phyloP scores from a whole-genome alignment of 2,797 vertebrate genomes.

The Thaleichthys pacificus region DNA sequence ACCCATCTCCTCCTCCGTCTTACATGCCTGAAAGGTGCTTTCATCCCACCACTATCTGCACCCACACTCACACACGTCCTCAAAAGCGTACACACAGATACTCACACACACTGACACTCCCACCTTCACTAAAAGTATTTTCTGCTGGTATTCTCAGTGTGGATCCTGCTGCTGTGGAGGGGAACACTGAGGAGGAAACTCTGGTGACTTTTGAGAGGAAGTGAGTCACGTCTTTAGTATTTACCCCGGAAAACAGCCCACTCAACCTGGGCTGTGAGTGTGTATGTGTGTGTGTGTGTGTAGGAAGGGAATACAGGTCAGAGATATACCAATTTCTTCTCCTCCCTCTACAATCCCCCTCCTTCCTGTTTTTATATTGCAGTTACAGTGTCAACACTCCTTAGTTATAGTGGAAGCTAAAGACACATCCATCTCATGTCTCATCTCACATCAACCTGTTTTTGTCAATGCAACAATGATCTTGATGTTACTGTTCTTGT shows the following conservation, averaged over 20 bases:
- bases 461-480: slow-evolving; percentile 1
- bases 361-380: too few relatives aligned
- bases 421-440: too few relatives aligned
- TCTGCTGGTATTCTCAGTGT: slow-evolving; percentile 59
- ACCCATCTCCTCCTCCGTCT: background rate
- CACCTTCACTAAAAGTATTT: slow-evolving; percentile 37
- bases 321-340: too few relatives aligned
- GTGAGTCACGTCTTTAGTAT: slow-evolving; percentile 65
- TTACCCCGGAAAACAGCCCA: background rate
- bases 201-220: slow-evolving; percentile 70
- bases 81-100: slow-evolving; percentile 9
- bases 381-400: too few relatives aligned
- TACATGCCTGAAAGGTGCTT: slow-evolving; percentile 59
- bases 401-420: too few relatives aligned
- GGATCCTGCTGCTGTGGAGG: slow-evolving; percentile 56
- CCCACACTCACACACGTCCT: slow-evolving; percentile 5
- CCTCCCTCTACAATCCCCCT: too few relatives aligned
- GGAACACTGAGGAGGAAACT: slow-evolving; percentile 46
- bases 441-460: too few relatives aligned
- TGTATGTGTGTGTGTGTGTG: background rate
- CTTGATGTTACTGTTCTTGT: slow-evolving; percentile 16
- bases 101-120: slow-evolving; percentile 4
- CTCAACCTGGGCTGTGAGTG: background rate
- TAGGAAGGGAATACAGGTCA: too few relatives aligned
- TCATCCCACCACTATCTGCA: slow-evolving; percentile 5